Conservation (phyloP, 1,140 invertebrate genomes). For the Plectus sambesii region DNA sequence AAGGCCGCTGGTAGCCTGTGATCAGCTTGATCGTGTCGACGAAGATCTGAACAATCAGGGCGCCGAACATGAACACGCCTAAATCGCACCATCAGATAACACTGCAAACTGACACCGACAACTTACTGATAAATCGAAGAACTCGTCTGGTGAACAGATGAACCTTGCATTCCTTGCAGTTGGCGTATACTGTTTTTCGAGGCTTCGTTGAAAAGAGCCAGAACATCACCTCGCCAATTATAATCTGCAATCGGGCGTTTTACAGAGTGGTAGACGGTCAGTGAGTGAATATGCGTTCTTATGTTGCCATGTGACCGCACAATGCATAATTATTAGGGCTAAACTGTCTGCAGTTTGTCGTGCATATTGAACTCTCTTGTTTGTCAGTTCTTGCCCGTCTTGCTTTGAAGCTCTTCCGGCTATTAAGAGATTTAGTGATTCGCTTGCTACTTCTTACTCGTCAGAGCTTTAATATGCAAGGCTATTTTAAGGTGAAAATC, state of each 20-base stretch:
- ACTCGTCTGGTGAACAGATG: constrained; percentile 41
- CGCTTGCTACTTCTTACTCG: too few species aligned
- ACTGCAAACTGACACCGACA: constrained; percentile 11
- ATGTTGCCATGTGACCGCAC: too few species aligned
- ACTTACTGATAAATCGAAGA: constrained; percentile 40
- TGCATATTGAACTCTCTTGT: too few species aligned
- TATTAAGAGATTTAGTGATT: too few species aligned
- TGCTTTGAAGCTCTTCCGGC: too few species aligned
- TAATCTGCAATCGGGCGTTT: constrained; percentile 33
- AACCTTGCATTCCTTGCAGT: constrained; percentile 38
- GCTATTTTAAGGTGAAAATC: too few species aligned
- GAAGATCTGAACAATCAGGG: constrained; percentile 42
- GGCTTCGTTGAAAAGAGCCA: constrained; percentile 45
- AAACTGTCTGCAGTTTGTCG: too few species aligned
- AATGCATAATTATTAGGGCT: too few species aligned
- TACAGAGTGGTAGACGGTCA: too few species aligned
- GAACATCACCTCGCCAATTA: constrained; percentile 45
- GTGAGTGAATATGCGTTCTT: too few species aligned
- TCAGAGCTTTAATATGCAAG: too few species aligned
- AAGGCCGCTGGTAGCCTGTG: constrained; percentile 44
- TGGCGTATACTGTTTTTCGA: constrained; percentile 39
- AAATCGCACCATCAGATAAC: constrained; percentile 3
- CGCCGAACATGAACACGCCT: constrained; percentile 43
- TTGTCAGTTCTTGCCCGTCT: too few species aligned
- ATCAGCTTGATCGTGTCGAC: constrained; percentile 44